These are phyloP conservation scores for Anolis sagrei DNA, from an alignment of 2,113 vertebrate genomes.

Conservation along the genomic window DNA sequence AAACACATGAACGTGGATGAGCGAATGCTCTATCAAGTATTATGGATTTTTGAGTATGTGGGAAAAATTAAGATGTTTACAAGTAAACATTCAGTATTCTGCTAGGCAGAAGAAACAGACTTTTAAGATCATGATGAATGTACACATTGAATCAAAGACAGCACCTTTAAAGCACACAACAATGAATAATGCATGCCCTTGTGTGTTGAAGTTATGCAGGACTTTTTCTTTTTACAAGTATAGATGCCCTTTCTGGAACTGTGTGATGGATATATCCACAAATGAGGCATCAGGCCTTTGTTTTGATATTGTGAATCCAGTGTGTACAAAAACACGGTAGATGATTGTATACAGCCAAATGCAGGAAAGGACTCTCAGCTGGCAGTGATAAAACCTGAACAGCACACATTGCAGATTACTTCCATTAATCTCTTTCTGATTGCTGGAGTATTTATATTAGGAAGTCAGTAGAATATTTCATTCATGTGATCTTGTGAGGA, in stretches of 20 bases:
- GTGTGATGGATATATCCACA: not conserved
- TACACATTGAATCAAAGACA: not conserved
- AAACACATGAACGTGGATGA: slow-evolving; percentile 11
- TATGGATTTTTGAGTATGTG: slow-evolving; percentile 35
- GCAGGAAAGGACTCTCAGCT: slow-evolving; percentile 9
- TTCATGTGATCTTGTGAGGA: slow-evolving; percentile 29
- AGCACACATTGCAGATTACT: slow-evolving; percentile 26
- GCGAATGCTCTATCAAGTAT: slow-evolving; percentile 15
- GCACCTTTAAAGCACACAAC: not conserved
- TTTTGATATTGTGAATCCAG: not conserved
- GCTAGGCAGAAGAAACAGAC: slow-evolving; percentile 20
- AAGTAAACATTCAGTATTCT: slow-evolving; percentile 33
- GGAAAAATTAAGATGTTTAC: slow-evolving; percentile 30
- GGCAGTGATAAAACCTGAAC: slow-evolving; percentile 38
- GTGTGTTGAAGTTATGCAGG: slow-evolving; percentile 28
- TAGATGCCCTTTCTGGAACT: slow-evolving; percentile 23
- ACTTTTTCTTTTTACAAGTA: slow-evolving; percentile 22
- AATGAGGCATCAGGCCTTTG: not conserved
- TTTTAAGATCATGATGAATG: slow-evolving; percentile 41
- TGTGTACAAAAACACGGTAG: not conserved
- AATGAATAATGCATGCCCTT: slow-evolving; percentile 44
- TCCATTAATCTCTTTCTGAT: slow-evolving; percentile 44
- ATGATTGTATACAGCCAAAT: slow-evolving; percentile 3
- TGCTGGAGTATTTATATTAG: slow-evolving; percentile 34
- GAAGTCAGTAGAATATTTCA: slow-evolving; percentile 37